phyloP scores from a whole-genome alignment of 1,140 invertebrate species.

The Drosophila kanapiae region DNA sequence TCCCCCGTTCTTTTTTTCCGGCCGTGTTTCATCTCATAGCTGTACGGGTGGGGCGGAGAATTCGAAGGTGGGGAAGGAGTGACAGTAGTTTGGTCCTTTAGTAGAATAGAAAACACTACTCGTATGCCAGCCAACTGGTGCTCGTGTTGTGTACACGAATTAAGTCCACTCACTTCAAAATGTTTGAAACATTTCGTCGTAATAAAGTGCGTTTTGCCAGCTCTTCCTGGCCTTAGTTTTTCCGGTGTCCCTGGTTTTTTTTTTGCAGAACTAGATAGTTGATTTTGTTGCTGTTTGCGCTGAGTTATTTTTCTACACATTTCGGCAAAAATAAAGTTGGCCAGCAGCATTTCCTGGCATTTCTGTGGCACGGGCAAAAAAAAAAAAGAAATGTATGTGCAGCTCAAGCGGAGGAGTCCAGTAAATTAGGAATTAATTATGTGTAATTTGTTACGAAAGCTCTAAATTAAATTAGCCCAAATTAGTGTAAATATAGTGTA shows the following conservation, averaged over 20 bases:
- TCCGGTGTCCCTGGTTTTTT: conserved; percentile 4
- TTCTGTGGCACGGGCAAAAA: conserved; percentile 31
- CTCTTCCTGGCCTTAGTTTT: conserved; percentile 21
- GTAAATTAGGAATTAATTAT: conserved; percentile 4
- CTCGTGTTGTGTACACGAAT: conserved; percentile 66
- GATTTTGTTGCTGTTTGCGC: conserved; percentile 27
- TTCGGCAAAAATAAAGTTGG: conserved; percentile 58
- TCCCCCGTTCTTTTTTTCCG: conserved; percentile 2
- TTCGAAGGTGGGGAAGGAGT: not conserved
- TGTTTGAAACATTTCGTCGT: conserved; percentile 70
- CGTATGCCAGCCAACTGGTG: conserved; percentile 21
- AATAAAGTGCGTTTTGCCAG: conserved; percentile 74
- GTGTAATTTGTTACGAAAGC: conserved; percentile 19
- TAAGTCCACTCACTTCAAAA: conserved; percentile 74
- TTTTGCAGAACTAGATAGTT: conserved; percentile 24
- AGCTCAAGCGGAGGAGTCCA: not conserved
- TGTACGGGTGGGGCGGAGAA: not conserved
- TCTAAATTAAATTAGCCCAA: not conserved
- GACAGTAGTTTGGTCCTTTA: conserved; percentile 17
- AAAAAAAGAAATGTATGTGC: not conserved
- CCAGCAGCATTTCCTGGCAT: conserved; percentile 39
- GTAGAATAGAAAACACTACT: conserved; percentile 28
- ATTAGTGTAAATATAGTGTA: not conserved
- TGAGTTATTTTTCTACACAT: conserved; percentile 64
- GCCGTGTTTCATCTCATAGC: conserved; percentile 28